Evolutionary conservation across 2,888 invertebrate species (phyloP).

Genomic region (Trachelus troglodyta): DNA sequence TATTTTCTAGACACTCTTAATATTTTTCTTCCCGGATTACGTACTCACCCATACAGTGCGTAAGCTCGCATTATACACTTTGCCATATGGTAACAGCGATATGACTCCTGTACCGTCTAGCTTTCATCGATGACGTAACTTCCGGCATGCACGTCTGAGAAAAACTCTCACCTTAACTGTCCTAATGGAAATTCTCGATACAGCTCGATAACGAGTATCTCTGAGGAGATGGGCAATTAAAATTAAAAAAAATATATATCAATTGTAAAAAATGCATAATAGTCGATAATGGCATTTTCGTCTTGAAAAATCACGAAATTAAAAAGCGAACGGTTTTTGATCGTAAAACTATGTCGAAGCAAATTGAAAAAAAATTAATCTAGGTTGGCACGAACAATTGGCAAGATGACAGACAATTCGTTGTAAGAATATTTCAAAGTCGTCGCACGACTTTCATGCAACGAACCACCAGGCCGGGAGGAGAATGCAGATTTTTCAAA

Average conservation of each 20-base stretch:
- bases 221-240: neutral
- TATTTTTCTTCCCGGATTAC: neutral
- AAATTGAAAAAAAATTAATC: neutral
- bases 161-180: slow-evolving; percentile 40
- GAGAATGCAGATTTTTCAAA: neutral
- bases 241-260: neutral
- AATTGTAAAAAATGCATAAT: neutral
- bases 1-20: neutral
- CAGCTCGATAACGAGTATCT: neutral
- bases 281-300: neutral
- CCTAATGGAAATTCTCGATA: neutral
- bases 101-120: slow-evolving; percentile 21
- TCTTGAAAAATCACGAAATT: neutral
- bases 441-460: neutral
- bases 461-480: neutral
- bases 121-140: slow-evolving; percentile 48
- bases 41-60: neutral
- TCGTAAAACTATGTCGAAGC: too few relatives aligned
- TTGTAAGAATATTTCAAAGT: neutral
- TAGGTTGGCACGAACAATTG: neutral
- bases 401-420: neutral
- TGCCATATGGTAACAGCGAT: neutral
- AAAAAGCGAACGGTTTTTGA: too few relatives aligned
- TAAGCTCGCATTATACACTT: neutral
- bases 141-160: slow-evolving; percentile 38